Base-by-base conservation (phyloP, 2,797 vertebrate genomes). In the Arrhamphus sclerolepis region DNA sequence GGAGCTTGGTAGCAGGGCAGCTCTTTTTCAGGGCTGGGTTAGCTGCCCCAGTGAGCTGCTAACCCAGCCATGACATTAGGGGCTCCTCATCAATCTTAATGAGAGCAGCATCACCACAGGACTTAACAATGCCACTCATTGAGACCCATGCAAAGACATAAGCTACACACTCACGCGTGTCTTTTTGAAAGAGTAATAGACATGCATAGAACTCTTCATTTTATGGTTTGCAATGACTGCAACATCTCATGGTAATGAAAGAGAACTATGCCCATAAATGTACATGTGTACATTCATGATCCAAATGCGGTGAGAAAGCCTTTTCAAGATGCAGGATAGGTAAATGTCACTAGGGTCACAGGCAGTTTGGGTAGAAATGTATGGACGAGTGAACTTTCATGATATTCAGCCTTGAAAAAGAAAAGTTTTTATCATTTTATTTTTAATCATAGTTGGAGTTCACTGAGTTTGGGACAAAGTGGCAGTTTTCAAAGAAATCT, bases 21-120 rank as follows among this genome's bases (percentile, higher is more conserved):
- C 73, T 66, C 65, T 80, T 55, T 55, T 72, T 63, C n/a, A n/a
- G n/a, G n/a, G n/a, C n/a, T n/a, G n/a, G n/a, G n/a, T 51, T 70
- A 78, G 80, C 74, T 84, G n/a, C 70, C 73, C 84, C 88, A 83
- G 57, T 72, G 70, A 74, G 70, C 85, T 65, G 74, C 86, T 84
- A 91, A 87, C 87, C 87, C 87, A 91, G 84, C 70, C 82, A 74
- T 89, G 89, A 92, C 90, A 89, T 81, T 70, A 57, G 83, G 22
- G n/a, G 49, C 79, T 87, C 83, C 81, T 89, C 89, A 90, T 89
- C 88, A 85, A 85, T 90, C 84, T 91, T 90, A 92, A 91, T 92
- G 86, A 91, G 86, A 72, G 67, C 34, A 7, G 82, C 80, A 56
- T 76, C 83, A 77, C 77, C 76, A 69, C 70, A 34, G 61, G 83